These are phyloP conservation scores for Astropecten irregularis DNA, from an alignment of 53 echinoderm and acorn worm genomes.

Conservation along the genomic window DNA sequence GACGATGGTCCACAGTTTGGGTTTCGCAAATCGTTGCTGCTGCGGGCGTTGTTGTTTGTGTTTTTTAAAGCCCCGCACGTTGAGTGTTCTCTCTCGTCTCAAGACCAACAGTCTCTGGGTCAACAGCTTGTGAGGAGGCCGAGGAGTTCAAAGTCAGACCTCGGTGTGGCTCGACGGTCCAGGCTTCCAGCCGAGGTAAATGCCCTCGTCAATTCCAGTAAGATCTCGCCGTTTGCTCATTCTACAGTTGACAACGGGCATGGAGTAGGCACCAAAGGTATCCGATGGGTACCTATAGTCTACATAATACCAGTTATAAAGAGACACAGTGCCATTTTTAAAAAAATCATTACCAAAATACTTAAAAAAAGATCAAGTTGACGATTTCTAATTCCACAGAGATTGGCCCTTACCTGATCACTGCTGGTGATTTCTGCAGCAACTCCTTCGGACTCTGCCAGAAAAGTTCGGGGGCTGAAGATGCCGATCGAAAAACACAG, in stretches of 20 bases:
- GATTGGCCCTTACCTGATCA: background rate
- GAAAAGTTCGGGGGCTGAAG: too few species aligned
- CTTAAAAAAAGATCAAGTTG: background rate
- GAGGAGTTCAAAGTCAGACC: too few species aligned
- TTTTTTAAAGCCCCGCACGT: too few species aligned
- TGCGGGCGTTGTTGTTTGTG: too few species aligned
- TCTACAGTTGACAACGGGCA: constrained; percentile 1
- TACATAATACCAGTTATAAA: constrained; percentile 1
- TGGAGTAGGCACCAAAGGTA: background rate
- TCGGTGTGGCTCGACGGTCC: constrained; percentile 19
- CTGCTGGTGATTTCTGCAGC: too few species aligned
- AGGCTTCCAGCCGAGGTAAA: constrained; percentile 53
- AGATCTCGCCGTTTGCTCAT: constrained; percentile 44
- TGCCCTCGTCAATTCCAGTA: constrained; percentile 40
- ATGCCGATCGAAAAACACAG: too few species aligned
- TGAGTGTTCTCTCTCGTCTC: too few species aligned
- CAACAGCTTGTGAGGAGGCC: too few species aligned
- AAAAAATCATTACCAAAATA: background rate
- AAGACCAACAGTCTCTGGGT: too few species aligned
- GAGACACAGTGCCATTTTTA: background rate
- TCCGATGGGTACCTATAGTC: constrained; percentile 2
- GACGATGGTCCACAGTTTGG: too few species aligned
- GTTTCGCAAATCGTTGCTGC: too few species aligned
- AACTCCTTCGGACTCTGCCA: too few species aligned
- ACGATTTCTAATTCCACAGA: background rate